Evolutionary conservation across 2,113 vertebrate genomes (phyloP), one percentile per base, ranked within the genome.

Genomic region (Chionomys nivalis): DNA sequence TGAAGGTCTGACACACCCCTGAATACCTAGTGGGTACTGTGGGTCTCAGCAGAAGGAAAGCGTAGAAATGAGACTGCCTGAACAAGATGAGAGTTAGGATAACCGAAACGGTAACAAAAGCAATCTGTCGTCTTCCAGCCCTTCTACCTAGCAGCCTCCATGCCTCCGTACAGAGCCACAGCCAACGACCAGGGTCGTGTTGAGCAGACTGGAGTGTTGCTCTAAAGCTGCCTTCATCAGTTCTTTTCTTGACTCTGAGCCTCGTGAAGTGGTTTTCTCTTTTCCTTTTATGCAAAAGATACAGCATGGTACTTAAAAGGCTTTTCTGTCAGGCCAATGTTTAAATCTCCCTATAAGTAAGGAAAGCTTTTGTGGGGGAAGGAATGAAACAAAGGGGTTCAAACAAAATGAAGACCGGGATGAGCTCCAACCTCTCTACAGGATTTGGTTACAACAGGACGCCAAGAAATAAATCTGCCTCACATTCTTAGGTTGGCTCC

Each of bases 201-300:
- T 39, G 49, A 16, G 73, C 5, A 39, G 26, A 33, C 8, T 72
- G 72, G 7, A 5, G 23, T 16, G 55, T 42, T 66, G 28, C 42
- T 81, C 44, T 89, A n/a, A 78, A 21, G 1, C 28, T 66, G 31
- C 76, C 70, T 86, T 87, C 49, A n/a, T 49, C 52, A 44, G 28
- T 87, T 87, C 44, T 42, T 87, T 66, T 91, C 61, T 94, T 73
- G 44, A 73, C 39, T 75, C 33, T 31, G 36, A 61, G 52, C 68
- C 52, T 73, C n/a, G 21, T 24, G 49, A 44, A 83, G 5, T 66
- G 70, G 28, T 68, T 61, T 93, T 92, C 55, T 83, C 58, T 31
- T 75, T 78, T 92, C 36, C n/a, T 78, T 91, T 93, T 89, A 44
- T 79, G 77, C 76, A 77, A 96, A 92, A 77, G 66, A 90, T 26